Evolutionary conservation across 2,797 vertebrate genomes (phyloP).

Genomic region (Acipenser transmontanus): DNA sequence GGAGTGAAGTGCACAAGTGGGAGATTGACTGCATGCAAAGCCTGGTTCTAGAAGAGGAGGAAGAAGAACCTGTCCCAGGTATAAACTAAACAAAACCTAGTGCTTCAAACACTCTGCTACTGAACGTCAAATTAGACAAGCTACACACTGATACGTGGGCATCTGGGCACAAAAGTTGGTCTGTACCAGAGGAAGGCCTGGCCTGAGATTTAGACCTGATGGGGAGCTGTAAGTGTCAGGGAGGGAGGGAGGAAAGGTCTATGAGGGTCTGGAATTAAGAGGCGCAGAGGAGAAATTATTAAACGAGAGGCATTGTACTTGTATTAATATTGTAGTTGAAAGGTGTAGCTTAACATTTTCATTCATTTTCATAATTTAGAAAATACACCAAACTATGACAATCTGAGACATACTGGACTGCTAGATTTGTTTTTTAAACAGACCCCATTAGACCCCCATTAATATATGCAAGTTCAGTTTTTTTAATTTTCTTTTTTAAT

Average conservation of each 20-base stretch:
- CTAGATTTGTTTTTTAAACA: no score
- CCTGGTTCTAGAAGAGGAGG: conserved; percentile 50
- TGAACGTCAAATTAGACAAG: conserved; percentile 1
- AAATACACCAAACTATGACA: no score
- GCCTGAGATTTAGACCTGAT: conserved; percentile 37
- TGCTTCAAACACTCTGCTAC: background rate
- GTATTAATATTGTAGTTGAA: no score
- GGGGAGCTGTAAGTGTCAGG: conserved; percentile 5
- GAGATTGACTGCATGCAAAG: conserved; percentile 60
- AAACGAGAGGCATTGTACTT: no score
- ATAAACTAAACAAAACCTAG: background rate
- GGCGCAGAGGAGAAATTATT: no score
- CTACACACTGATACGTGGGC: background rate
- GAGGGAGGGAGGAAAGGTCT: background rate
- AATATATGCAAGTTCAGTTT: no score
- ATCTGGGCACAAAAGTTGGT: conserved; percentile 31
- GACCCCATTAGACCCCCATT: no score
- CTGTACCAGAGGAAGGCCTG: conserved; percentile 38
- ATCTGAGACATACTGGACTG: no score
- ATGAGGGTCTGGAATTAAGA: background rate
- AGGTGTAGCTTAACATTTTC: no score
- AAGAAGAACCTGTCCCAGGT: conserved; percentile 37
- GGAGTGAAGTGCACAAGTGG: conserved; percentile 60
- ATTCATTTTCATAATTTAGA: no score
- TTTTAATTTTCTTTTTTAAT: no score